Base-by-base conservation (phyloP, 2,113 vertebrate species). In the Phainopepla nitens region DNA sequence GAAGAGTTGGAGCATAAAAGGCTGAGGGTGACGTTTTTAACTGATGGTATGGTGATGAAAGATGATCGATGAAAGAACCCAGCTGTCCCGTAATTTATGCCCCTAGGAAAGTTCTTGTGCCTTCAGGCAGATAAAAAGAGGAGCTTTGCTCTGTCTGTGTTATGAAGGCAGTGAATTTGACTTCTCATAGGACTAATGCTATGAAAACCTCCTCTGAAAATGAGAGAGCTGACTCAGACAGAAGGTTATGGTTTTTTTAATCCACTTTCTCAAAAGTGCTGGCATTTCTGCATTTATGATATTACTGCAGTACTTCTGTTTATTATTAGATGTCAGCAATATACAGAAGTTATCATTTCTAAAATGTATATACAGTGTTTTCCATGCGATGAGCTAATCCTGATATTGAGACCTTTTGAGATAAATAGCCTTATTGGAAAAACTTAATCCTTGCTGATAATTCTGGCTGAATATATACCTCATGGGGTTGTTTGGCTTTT, bases 71-170 rank as follows among this genome's bases (percentile, higher is more conserved):
- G 61, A 95, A 97, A 90, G 70, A 88, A 56, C 20, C 9, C 66
- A 77, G 28, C 58, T 7, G 19, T 82, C 54, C 45, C 2, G 3
- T 94, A 88, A 85, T 79, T 91, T 87, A 82, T 82, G 41, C 44
- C 84, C 70, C 28, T 44, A 77, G 86, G 62, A 95, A 88, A 90
- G 58, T 88, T 93, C 50, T 95, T 94, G 62, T 94, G 88, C 85
- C 86, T 93, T 89, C 79, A 88, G 76, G 82, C 85, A 92, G 92
- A 94, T 80, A 62, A 88, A 93, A 89, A 79, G 88, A 73, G 8
- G 50, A 93, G 45, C 15, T 93, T 80, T 41, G 19, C 49, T 79
- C 49, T 80, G 58, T 89, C 60, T 94, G 42, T 77, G n/a, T 68
- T 91, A 80, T 70, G 62, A 77, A 73, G 82, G 62, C 85, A 80